Evolutionary conservation across 2,888 invertebrate species (phyloP).

Genomic region (Neria commutata): DNA sequence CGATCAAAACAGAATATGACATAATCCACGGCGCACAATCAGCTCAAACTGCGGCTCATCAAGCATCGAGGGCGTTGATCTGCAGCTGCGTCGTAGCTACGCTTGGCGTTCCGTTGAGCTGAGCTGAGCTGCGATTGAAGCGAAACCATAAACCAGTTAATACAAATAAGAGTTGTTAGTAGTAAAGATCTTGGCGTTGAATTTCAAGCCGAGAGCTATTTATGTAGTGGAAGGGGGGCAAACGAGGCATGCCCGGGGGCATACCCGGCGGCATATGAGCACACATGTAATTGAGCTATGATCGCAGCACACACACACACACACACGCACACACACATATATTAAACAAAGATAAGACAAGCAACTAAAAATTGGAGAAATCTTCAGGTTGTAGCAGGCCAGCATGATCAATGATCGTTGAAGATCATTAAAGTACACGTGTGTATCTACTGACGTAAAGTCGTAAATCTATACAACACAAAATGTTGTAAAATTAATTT

Average conservation of each 20-base stretch:
- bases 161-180: background rate
- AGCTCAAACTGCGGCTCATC: background rate
- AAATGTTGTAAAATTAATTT: no score
- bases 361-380: background rate
- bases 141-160: background rate
- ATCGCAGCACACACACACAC: background rate
- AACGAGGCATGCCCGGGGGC: no score
- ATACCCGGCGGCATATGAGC: background rate
- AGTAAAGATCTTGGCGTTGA: no score
- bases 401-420: slow-evolving; percentile 1
- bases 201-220: no score
- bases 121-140: no score
- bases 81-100: no score
- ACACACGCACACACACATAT: background rate
- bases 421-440: background rate
- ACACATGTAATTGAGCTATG: slow-evolving; percentile 3
- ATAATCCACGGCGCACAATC: no score
- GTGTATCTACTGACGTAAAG: background rate
- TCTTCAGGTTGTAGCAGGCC: no score
- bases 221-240: no score
- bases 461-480: no score
- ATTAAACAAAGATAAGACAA: background rate
- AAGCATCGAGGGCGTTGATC: background rate
- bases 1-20: no score
- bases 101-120: no score